Conservation (phyloP, 2,797 vertebrate species). For the Mastacembelus armatus region DNA sequence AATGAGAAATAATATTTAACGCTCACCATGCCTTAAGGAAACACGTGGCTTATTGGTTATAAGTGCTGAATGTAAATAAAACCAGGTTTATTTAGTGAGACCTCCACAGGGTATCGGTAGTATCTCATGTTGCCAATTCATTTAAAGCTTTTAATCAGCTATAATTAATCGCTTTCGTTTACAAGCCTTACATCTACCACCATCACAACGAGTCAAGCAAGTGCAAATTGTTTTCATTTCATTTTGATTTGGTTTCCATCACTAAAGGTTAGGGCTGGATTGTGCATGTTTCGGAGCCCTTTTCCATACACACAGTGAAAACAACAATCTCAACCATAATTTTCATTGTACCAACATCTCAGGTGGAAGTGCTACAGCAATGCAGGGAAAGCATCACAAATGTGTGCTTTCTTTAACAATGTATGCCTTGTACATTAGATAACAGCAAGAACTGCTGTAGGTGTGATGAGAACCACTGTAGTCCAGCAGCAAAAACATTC, state of each 20-base stretch:
- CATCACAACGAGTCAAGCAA: no score
- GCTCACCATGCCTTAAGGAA: conserved; percentile 15
- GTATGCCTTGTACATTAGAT: no score
- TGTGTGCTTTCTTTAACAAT: neutral
- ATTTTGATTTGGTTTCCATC: conserved; percentile 26
- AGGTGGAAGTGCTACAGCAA: conserved; percentile 42
- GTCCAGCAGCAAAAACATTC: conserved; percentile 6
- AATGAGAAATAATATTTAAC: no score
- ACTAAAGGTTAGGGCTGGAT: neutral
- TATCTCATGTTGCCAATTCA: conserved; percentile 24
- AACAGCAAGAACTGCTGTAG: neutral
- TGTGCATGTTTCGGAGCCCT: no score
- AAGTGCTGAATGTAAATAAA: conserved; percentile 26
- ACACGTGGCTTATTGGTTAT: neutral
- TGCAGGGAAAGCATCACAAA: no score
- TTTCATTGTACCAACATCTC: conserved; percentile 41
- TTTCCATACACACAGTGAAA: no score
- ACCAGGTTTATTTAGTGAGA: conserved; percentile 10
- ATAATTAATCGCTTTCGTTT: conserved; percentile 42
- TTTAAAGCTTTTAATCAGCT: conserved; percentile 32
- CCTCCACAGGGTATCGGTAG: conserved; percentile 13
- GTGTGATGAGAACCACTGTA: neutral
- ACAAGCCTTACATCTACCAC: conserved; percentile 11
- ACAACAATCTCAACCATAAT: conserved; percentile 52
- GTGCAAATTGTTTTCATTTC: conserved; percentile 19